Base-by-base conservation (phyloP, 2,888 invertebrate genomes). In the Troglohyphantes excavatus region DNA sequence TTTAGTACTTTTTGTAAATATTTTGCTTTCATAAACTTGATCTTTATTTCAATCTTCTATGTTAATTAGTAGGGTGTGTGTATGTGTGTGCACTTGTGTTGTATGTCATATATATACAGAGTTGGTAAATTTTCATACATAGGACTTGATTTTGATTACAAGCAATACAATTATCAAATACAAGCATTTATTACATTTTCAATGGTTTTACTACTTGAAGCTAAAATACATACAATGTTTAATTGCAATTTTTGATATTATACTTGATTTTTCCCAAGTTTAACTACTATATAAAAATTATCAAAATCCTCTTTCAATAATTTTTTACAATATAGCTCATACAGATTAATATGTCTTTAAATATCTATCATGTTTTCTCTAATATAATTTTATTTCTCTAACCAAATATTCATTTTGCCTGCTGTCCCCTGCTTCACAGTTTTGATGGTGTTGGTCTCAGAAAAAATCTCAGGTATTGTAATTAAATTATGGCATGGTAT, bases 401-500 rank as follows among this genome's bases (percentile, higher is more conserved):
- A 89, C 67, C 26, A 33, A 82, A 59, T 33, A 72, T 29, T 70
- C 70, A 59, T 76, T 82, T 73, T 76, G n/a, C 76, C 75, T 82
- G 72, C 68, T 61, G 33, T 59, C 43, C 88, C 68, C 75, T 73
- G 59, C 67, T 82, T 76, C 29, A 72, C 39, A 63, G 72, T 79
- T 83, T 65, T 79, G 85, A 81, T 90, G 90, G 90, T 90, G 90
- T 68, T 85, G 90, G 85, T 85, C 85, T 90, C 81, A 79, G 85
- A 85, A 90, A 90, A 85, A 73, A 11, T 90, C 73, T 59, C 85
- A 90, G 90, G 90, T 90, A 90, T 75, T 83, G 84, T 90, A 72
- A 63, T 29, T 63, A 83, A 61, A 63, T 65, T 46, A 43, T 61
- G 19, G 46, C 73, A 29, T 73, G 46, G 7, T 73, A 2, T 27